phyloP scores from a whole-genome alignment of 92 coral and sea anemone species.

The Phenganax stokvisi region DNA sequence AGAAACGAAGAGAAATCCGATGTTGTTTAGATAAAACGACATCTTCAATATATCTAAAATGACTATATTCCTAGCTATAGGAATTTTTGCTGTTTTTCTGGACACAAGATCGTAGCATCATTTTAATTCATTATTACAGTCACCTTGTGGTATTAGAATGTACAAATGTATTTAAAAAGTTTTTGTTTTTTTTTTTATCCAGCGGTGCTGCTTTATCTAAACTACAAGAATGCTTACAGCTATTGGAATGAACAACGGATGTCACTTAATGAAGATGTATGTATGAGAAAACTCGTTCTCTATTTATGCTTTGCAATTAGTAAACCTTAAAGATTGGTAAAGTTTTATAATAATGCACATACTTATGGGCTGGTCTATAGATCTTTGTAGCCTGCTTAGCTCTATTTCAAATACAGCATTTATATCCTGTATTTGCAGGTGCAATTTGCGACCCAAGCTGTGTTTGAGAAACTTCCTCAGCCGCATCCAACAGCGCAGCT shows the following conservation, averaged over 20 bases:
- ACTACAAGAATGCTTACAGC: constrained; percentile 97
- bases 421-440: constrained; percentile 47
- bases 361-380: too few species aligned
- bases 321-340: too few species aligned
- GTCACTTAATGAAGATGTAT: constrained; percentile 87
- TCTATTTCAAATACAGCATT: neutral
- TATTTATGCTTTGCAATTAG: too few species aligned
- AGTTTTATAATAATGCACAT: too few species aligned
- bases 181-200: neutral
- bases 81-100: too few species aligned
- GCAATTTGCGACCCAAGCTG: constrained; percentile 95
- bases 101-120: too few species aligned
- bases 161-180: neutral
- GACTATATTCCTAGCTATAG: too few species aligned
- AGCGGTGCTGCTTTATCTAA: constrained; percentile 92
- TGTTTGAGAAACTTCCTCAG: constrained; percentile 89
- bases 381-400: neutral
- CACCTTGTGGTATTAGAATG: neutral
- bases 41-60: too few species aligned
- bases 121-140: too few species aligned
- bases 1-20: too few species aligned
- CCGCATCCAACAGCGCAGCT: constrained; percentile 82
- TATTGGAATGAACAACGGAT: constrained; percentile 97
- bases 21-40: too few species aligned
- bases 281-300: constrained; percentile 8